Evolutionary conservation across 2,888 invertebrate genomes (phyloP).

Genomic region (Spisula subtruncata): DNA sequence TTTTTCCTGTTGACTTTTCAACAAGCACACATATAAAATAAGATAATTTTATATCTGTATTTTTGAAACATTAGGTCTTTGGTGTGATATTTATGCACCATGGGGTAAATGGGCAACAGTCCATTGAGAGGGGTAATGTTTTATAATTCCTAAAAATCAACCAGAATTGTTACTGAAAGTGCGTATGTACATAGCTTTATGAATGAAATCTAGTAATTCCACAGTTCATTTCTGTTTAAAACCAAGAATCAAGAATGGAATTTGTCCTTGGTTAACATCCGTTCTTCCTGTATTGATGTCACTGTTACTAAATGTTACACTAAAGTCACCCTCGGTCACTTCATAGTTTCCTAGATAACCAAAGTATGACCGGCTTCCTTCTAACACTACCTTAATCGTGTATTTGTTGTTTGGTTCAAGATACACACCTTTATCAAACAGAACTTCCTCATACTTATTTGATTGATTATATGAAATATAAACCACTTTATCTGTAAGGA

Average conservation of each 20-base stretch:
- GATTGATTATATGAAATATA: not conserved
- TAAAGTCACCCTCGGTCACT: not conserved
- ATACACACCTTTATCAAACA: not conserved
- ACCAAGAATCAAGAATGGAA: constrained; percentile 18
- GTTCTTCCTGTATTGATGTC: not conserved
- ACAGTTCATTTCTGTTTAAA: too few species aligned
- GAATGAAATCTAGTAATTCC: too few species aligned
- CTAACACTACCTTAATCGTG: not conserved
- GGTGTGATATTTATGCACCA: too few species aligned
- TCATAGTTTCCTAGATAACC: not conserved
- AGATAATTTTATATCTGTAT: too few species aligned
- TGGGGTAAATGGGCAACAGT: too few species aligned
- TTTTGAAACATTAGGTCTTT: too few species aligned
- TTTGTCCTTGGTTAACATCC: not conserved
- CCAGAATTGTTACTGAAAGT: too few species aligned
- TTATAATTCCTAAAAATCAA: too few species aligned
- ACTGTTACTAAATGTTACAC: not conserved
- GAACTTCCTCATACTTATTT: not conserved
- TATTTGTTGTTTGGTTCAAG: constrained; percentile 10
- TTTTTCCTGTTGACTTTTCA: too few species aligned
- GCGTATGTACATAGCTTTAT: too few species aligned
- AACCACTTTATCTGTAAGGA: not conserved
- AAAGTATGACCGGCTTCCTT: not conserved
- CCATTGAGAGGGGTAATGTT: too few species aligned
- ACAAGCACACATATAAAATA: too few species aligned